Conservation (phyloP, 2,888 invertebrate genomes). For the Carpatolechia fugitivella region DNA sequence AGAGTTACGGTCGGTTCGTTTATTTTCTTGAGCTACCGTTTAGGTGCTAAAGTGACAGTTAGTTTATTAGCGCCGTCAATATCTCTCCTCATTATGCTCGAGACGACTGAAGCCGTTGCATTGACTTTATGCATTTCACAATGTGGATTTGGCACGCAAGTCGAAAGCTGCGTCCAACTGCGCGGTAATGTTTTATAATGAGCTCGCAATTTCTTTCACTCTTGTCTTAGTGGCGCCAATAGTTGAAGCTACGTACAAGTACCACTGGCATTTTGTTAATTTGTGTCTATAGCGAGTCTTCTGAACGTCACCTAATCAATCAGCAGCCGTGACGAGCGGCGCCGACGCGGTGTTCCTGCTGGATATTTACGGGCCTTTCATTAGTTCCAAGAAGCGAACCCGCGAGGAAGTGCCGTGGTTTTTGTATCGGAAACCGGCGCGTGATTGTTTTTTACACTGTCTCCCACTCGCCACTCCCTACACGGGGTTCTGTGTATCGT, state of each 20-base stretch:
- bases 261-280: neutral
- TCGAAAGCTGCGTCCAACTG: constrained; percentile 1
- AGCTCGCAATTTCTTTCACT: constrained; percentile 1
- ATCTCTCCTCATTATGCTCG: constrained; percentile 10
- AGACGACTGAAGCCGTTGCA: neutral
- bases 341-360: constrained; percentile 59
- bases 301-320: constrained; percentile 69
- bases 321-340: constrained; percentile 45
- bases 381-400: constrained; percentile 69
- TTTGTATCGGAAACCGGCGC: constrained; percentile 71
- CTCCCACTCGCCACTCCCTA: constrained; percentile 24
- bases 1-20: constrained; percentile 39
- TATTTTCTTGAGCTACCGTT: constrained; percentile 36
- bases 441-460: constrained; percentile 56
- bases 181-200: constrained; percentile 1
- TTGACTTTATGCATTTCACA: neutral
- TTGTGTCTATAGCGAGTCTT: constrained; percentile 23
- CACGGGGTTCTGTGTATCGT: constrained; percentile 34
- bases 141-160: neutral
- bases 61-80: constrained; percentile 20
- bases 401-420: constrained; percentile 62
- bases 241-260: neutral
- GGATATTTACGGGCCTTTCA: constrained; percentile 70
- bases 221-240: neutral
- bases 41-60: constrained; percentile 32